phyloP scores from a whole-genome alignment of 2,888 invertebrate species.

The Mycogona germanica region DNA sequence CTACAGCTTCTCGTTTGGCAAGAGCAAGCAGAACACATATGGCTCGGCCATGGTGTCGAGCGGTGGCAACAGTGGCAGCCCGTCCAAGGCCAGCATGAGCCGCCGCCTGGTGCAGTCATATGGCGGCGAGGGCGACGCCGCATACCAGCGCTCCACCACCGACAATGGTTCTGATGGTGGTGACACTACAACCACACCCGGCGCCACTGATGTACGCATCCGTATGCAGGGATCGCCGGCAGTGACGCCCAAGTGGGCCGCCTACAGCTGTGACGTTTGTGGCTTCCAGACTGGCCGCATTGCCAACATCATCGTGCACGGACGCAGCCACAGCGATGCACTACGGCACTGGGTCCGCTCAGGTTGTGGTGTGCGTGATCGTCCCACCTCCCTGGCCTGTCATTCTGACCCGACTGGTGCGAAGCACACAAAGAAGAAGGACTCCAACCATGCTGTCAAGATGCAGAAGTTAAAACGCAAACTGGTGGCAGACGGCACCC shows the following conservation, averaged over 20 bases:
- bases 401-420: background rate
- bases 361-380: too few relatives aligned
- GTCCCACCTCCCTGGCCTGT: background rate
- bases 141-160: too few relatives aligned
- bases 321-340: slow-evolving; percentile 12
- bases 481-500: background rate
- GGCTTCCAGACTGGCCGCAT: slow-evolving; percentile 10
- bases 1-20: background rate
- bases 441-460: too few relatives aligned
- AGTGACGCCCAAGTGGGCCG: background rate
- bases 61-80: too few relatives aligned
- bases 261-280: slow-evolving; percentile 11
- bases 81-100: background rate
- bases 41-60: slow-evolving; percentile 13
- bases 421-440: slow-evolving; percentile 1
- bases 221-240: slow-evolving; percentile 5
- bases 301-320: slow-evolving; percentile 13
- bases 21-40: slow-evolving; percentile 8
- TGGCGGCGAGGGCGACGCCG: slow-evolving; percentile 5
- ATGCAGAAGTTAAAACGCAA: slow-evolving; percentile 1
- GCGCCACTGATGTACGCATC: slow-evolving; percentile 13
- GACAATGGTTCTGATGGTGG: slow-evolving; percentile 6
- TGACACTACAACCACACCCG: too few relatives aligned
- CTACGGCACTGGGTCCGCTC: background rate
- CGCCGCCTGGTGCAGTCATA: slow-evolving; percentile 7